These are phyloP conservation scores for Bufo bufo DNA, from an alignment of 2,113 vertebrate species.

Conservation along the genomic window DNA sequence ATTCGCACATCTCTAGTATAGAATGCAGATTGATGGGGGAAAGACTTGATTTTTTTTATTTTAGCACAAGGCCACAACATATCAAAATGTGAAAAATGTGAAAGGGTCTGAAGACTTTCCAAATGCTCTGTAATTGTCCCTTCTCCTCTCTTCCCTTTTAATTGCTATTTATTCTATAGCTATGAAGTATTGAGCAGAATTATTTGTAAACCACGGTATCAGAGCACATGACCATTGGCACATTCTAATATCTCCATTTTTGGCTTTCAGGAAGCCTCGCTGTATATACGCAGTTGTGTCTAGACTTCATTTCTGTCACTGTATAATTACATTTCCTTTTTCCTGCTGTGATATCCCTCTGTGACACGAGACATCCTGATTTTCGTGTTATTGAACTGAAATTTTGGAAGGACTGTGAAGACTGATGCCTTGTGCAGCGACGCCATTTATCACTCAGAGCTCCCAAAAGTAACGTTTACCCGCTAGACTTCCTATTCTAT, in stretches of 20 bases:
- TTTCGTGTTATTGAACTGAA: slow-evolving; percentile 61
- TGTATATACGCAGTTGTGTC: slow-evolving; percentile 58
- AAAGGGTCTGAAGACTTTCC: too few relatives aligned
- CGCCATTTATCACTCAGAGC: slow-evolving; percentile 71
- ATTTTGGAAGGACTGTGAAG: slow-evolving; percentile 63
- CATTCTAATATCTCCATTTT: not conserved
- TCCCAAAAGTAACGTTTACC: slow-evolving; percentile 71
- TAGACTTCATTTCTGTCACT: slow-evolving; percentile 64
- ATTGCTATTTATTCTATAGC: too few relatives aligned
- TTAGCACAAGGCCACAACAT: too few relatives aligned
- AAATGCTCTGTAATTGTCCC: too few relatives aligned
- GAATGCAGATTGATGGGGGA: too few relatives aligned
- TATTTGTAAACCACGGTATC: not conserved
- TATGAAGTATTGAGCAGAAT: not conserved
- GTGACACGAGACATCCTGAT: slow-evolving; percentile 74
- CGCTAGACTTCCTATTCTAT: slow-evolving; percentile 72
- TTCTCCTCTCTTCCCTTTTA: too few relatives aligned
- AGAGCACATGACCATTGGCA: not conserved
- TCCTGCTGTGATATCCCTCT: slow-evolving; percentile 72
- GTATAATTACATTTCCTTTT: slow-evolving; percentile 72
- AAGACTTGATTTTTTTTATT: too few relatives aligned
- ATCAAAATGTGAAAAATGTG: too few relatives aligned
- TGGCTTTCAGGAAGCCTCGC: slow-evolving; percentile 34
- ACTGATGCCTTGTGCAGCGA: slow-evolving; percentile 64
- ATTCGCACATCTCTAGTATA: too few relatives aligned